Base-by-base conservation (phyloP, 37 sponge, comb jelly and placozoan species). In the Spongilla lacustris region DNA sequence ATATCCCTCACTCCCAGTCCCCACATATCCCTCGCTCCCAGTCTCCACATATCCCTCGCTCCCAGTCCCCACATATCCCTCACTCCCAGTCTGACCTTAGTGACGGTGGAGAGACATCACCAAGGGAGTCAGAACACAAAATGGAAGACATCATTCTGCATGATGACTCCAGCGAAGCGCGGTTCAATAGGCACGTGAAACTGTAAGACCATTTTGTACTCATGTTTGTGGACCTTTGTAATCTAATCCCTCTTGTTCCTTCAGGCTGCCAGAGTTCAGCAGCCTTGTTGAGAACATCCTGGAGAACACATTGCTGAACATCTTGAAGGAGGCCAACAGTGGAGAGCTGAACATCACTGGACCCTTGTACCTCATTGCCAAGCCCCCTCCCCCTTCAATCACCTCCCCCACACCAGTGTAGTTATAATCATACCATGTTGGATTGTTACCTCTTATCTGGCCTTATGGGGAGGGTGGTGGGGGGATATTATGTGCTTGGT, bases 241-340 rank as follows among this genome's bases (percentile, higher is more conserved):
- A 41, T 41, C 41, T 41, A 3, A 41, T 41, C 41, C 6, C 41
- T 41, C 6, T 41, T 31, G 38, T 46, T n/a, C 25, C 68, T 76
- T 48, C 69, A 92, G 96, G 12, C 11, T 83, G 12, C 91, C 90
- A 32, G 96, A 95, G 82, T 77, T 89, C 37, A 67, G 50, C 29
- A 50, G 74, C n/a, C 36, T 95, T 2, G 81, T 86, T 0, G 94
- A 90, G 75, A 37, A 14, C 32, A 79, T 89, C 21, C 10, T 92
- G 29, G 93, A 95, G 50, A 89, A 89, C 73, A 95, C 93, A 0
- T 11, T 95, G 36, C 32, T 83, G 6, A 95, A 95, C 75, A 91
- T 95, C 28, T 17, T 92, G 38, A 69, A 50, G 10, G 95, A 95
- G 73, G 86, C 81, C 17, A 50, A 32, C 22, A 68, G 72, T 70